These are phyloP conservation scores for Cololabis saira DNA, from an alignment of 2,113 vertebrate genomes.

Conservation along the genomic window DNA sequence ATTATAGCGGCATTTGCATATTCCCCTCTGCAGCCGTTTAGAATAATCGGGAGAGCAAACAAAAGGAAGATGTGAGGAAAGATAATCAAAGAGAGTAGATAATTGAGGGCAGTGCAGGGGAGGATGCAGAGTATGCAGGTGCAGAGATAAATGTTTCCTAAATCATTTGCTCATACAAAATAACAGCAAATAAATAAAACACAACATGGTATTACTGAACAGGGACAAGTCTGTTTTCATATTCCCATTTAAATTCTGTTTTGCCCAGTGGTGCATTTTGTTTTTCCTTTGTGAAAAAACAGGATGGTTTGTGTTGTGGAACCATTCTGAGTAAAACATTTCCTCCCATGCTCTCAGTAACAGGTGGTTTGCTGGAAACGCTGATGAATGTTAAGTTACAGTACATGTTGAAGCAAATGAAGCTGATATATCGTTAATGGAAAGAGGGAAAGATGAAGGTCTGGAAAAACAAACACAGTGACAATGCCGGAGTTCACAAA, in stretches of 20 bases:
- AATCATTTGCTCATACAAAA: conserved; percentile 33
- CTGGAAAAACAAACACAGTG: conserved; percentile 77
- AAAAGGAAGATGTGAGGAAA: conserved; percentile 69
- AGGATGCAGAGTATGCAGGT: conserved; percentile 55
- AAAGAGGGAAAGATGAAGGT: conserved; percentile 49
- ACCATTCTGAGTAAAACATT: no score
- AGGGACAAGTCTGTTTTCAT: background rate
- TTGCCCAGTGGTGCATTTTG: background rate
- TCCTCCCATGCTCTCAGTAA: background rate
- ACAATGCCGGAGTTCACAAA: conserved; percentile 61
- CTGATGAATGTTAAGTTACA: conserved; percentile 16
- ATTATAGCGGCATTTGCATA: conserved; percentile 62
- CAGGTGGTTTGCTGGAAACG: conserved; percentile 36
- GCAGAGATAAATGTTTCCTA: conserved; percentile 48
- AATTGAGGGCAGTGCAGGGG: conserved; percentile 39
- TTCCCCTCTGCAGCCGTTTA: conserved; percentile 45
- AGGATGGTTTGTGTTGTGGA: no score
- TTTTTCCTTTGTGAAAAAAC: no score
- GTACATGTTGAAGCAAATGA: conserved; percentile 21
- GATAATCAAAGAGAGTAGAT: conserved; percentile 72
- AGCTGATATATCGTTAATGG: conserved; percentile 48
- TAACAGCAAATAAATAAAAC: conserved; percentile 32
- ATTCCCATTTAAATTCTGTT: background rate
- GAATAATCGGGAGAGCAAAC: conserved; percentile 34
- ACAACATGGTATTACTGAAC: conserved; percentile 3